A percentile compares a stretch with the other conserved stretches of the same genome.
phyloP scores from a whole-genome alignment of 2,888 invertebrate species.

The Ornithoptera priamus region DNA sequence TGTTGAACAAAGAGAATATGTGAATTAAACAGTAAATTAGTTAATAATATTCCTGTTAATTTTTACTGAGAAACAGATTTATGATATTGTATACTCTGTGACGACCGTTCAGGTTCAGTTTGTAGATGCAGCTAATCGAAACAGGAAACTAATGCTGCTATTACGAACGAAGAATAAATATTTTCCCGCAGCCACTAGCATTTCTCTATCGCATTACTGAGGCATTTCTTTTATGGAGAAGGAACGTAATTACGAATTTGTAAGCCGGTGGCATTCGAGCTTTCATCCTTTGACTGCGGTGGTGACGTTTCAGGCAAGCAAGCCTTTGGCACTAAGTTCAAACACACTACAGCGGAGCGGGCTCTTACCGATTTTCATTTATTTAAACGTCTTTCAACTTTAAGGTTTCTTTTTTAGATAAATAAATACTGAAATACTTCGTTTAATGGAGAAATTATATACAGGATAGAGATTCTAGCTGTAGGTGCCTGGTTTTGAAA shows the following conservation, averaged over 20 bases:
- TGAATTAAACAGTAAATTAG: no score
- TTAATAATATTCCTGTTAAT: no score
- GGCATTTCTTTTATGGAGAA: constrained; percentile 21
- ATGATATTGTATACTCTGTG: not conserved
- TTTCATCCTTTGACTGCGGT: constrained; percentile 26
- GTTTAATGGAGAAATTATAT: no score
- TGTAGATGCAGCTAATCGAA: no score
- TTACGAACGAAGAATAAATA: constrained; percentile 12
- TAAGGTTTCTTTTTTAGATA: not conserved
- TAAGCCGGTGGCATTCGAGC: constrained; percentile 21
- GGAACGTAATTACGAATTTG: constrained; percentile 28
- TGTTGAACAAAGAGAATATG: no score
- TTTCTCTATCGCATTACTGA: constrained; percentile 25
- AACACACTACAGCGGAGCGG: constrained; percentile 6
- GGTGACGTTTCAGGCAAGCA: constrained; percentile 14
- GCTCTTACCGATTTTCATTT: constrained; percentile 17
- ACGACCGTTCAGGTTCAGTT: not conserved
- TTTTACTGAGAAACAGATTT: not conserved
- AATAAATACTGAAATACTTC: no score
- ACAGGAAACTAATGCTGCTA: constrained; percentile 1
- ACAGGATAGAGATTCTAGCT: no score
- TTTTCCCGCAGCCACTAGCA: constrained; percentile 6
- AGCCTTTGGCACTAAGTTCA: constrained; percentile 15
- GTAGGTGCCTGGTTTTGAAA: no score
- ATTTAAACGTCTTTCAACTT: constrained; percentile 6